Base-by-base conservation (phyloP, 2,113 vertebrate genomes). In the Psilopogon haemacephalus region DNA sequence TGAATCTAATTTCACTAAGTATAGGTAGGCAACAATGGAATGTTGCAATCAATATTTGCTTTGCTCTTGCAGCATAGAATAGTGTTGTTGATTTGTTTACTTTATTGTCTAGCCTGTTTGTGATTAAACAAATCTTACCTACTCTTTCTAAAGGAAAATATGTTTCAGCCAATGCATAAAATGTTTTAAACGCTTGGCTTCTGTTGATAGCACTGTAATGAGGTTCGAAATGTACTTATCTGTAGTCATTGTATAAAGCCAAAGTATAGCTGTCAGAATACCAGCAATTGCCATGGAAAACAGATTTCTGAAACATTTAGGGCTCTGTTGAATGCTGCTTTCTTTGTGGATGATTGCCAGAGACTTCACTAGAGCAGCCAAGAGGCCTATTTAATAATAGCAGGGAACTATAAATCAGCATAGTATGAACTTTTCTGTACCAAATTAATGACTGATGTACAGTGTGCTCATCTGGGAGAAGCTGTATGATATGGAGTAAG, bases 81-180 rank as follows among this genome's bases (percentile, higher is more conserved):
- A 69, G 87, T 89, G 56, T 24, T 90, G 86, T 76, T 75, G 56
- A 86, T 94, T 92, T 95, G 75, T 96, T 95, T 94, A 68, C 93
- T 96, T 93, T 91, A 92, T 88, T 24, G 64, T 73, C 67, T 93
- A 76, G 37, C 18, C 90, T 93, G 35, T 96, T 97, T 93, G 94
- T 73, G 74, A 86, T 76, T 84, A 86, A 95, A 89, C 65, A 88
- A 73, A 90, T 90, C 70, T 90, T 89, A 92, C 88, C 80, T 93
- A 73, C 62, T 91, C 26, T 89, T 93, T 70, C 50, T 75, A 77
- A 94, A 95, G 46, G 74, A 69, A 97, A 96, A 87, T 93, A 78
- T 42, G 24, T 12, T 46, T 90, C 65, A 81, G 32, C 19, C 27
- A 71, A 80, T 91, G 55, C 55, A 94, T 84, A 88, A 90, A 93